A percentile compares a stretch with the other conserved stretches of the same genome.
phyloP scores from a whole-genome alignment of 2,888 invertebrate species.

The Hipparchia semele region DNA sequence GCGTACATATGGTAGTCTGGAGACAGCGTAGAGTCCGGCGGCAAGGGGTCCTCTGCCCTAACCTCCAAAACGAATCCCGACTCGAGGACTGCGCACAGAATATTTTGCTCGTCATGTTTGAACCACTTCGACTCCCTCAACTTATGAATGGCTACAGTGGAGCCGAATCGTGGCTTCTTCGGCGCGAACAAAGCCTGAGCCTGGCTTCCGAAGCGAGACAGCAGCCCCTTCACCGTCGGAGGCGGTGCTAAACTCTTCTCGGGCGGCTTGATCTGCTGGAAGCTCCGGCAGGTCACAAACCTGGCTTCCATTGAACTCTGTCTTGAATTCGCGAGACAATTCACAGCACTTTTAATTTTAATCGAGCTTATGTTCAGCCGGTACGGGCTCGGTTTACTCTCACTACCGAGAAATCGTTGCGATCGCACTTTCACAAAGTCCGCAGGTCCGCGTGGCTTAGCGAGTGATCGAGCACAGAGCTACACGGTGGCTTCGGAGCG shows the following conservation, averaged over 20 bases:
- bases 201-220: conserved; percentile 81
- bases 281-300: conserved; percentile 82
- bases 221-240: conserved; percentile 78
- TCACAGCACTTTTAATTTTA: conserved; percentile 58
- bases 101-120: conserved; percentile 86
- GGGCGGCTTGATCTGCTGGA: conserved; percentile 82
- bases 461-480: conserved; percentile 54
- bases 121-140: conserved; percentile 90
- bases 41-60: conserved; percentile 76
- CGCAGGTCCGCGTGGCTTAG: conserved; percentile 65
- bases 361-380: conserved; percentile 48
- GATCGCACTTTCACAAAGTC: conserved; percentile 76
- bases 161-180: conserved; percentile 82
- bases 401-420: conserved; percentile 72
- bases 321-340: conserved; percentile 67
- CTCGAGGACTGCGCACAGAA: conserved; percentile 88
- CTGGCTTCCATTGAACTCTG: conserved; percentile 83
- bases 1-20: conserved; percentile 85
- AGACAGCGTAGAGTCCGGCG: conserved; percentile 71
- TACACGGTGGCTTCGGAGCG: conserved; percentile 65
- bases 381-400: conserved; percentile 63
- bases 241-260: conserved; percentile 79
- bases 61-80: conserved; percentile 88
- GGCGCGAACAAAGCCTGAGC: conserved; percentile 80
- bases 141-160: conserved; percentile 87